phyloP scores from a whole-genome alignment of 37 sponge, comb jelly and placozoan species.

The Trichoplax adhaerens region DNA sequence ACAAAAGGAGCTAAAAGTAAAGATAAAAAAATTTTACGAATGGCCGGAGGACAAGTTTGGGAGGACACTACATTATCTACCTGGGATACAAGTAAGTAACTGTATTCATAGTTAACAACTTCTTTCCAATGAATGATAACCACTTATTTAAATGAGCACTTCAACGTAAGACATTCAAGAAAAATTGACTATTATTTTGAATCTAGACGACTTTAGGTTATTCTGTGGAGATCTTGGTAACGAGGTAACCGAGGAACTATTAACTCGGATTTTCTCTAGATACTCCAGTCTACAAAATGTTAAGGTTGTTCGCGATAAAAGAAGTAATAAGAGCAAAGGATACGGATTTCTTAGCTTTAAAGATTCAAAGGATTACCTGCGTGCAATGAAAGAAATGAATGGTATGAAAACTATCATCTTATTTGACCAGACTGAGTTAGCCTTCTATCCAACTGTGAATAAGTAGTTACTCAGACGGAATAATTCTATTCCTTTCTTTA shows the following conservation, averaged over 20 bases:
- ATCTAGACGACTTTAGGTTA: conserved; percentile 63
- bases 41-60: conserved; percentile 77
- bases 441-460: too few relatives aligned
- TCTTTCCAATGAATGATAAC: neutral
- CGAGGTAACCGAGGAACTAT: conserved; percentile 81
- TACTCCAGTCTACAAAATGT: conserved; percentile 79
- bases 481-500: neutral
- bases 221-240: conserved; percentile 94
- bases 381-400: conserved; percentile 89
- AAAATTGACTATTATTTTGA: neutral
- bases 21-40: conserved; percentile 51
- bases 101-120: neutral
- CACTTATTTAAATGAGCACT: neutral
- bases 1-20: neutral
- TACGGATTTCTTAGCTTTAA: conserved; percentile 93
- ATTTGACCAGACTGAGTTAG: too few relatives aligned
- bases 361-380: conserved; percentile 82
- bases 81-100: conserved; percentile 66
- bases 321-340: conserved; percentile 85
- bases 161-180: neutral
- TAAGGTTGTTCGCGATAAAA: conserved; percentile 79
- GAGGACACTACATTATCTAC: conserved; percentile 69
- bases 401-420: conserved; percentile 19
- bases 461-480: too few relatives aligned
- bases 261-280: conserved; percentile 64